Base-by-base conservation (phyloP, 1,140 invertebrate species). In the Drosophila pruinosa region DNA sequence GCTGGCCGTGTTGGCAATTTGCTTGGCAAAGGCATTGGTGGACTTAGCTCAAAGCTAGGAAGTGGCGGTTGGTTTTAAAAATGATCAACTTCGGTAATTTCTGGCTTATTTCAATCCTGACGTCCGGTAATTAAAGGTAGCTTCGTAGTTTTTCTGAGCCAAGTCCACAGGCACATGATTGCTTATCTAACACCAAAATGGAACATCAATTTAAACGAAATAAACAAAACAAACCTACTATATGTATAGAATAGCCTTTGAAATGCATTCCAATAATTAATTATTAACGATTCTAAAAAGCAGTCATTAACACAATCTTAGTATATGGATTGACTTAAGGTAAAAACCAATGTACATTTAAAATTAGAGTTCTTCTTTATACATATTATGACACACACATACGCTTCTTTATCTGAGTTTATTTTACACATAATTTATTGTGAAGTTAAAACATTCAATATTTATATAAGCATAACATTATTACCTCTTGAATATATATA, bases 21-120 rank as follows among this genome's bases (percentile, higher is more conserved):
- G 82, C 94, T 96, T 76, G 95, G 95, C 58, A 96, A 96, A 92
- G 94, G 95, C 69, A 94, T 96, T 75, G 95, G 95, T 76, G 95
- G 95, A 69, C 93, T 96, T 79, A 95, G 95, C 83, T 95, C 94
- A 69, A 96, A 96, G 92, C 93, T 96, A 67, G 94, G 95, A 63
- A 94, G 94, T 86, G 94, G 94, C 36, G 92, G 93, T 89, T 94
- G 94, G 94, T 95, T 95, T 91, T 94, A 93, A 90, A 24, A 4
- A 14, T 19, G n/a, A 22, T 12, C 6, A 10, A n/a, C 7, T 50
- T 54, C 38, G 26, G n/a, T 14, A 19, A 3, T 14, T 64, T 28
- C 36, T 41, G 48, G 17, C 21, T 34, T 15, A 21, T 3, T 12
- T 14, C 3, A 54, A 54, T 39, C 8, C 6, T 41, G 8, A 34